A percentile compares a stretch with the other conserved stretches of the same genome.
phyloP scores from a whole-genome alignment of 1,140 invertebrate genomes.

The Ditylenchus dipsaci region DNA sequence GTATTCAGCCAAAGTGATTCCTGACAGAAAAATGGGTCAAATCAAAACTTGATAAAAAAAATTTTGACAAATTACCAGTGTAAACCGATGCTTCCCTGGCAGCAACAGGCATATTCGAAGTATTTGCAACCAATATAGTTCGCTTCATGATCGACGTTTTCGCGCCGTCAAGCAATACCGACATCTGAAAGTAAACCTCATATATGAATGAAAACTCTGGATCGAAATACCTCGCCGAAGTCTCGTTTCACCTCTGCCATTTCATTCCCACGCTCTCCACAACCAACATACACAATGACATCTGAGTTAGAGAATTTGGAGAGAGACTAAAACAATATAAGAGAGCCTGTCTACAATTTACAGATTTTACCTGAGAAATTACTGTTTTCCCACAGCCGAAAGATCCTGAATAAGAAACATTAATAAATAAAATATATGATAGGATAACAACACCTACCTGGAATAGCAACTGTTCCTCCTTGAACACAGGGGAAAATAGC shows the following conservation, averaged over 20 bases:
- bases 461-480: conserved; percentile 97
- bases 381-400: conserved; percentile 99
- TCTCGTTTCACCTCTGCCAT: conserved; percentile 89
- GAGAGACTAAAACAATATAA: conserved; percentile 69
- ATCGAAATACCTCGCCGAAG: conserved; percentile 75
- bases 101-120: conserved; percentile 99
- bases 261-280: conserved; percentile 81
- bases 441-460: conserved; percentile 64
- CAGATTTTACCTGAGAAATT: conserved; percentile 72
- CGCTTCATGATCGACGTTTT: conserved; percentile 99
- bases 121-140: conserved; percentile 95
- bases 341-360: too few species aligned
- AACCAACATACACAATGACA: conserved; percentile 97
- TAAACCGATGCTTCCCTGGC: conserved; percentile 99
- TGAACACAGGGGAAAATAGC: conserved; percentile 97
- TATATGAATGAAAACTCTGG: background rate
- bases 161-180: conserved; percentile 87
- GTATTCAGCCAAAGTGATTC: conserved; percentile 49
- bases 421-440: background rate
- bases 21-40: background rate
- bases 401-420: conserved; percentile 60
- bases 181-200: conserved; percentile 64
- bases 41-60: background rate
- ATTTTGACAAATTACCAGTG: conserved; percentile 66
- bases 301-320: conserved; percentile 99